phyloP scores from a whole-genome alignment of 2,888 invertebrate genomes.

The Perizoma affinitatum region DNA sequence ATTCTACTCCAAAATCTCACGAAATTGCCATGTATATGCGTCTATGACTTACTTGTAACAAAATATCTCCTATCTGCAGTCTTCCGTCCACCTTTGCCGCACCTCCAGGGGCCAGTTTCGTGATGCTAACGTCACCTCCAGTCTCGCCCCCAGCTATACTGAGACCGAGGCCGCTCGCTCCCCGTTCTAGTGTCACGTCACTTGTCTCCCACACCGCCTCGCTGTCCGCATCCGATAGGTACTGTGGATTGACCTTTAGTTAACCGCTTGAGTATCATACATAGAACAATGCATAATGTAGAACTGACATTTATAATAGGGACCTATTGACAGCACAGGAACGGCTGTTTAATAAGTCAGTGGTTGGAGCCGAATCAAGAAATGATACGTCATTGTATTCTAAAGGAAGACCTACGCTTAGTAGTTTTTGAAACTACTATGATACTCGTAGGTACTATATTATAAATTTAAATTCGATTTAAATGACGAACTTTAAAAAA shows the following conservation, averaged over 20 bases:
- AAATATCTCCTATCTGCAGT: constrained; percentile 96
- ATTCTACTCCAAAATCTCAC: no score
- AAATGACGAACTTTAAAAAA: no score
- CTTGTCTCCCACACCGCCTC: constrained; percentile 96
- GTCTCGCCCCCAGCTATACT: constrained; percentile 99
- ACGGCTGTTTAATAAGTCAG: background rate
- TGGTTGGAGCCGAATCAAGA: no score
- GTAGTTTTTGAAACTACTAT: no score
- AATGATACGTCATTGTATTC: no score
- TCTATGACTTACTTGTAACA: constrained; percentile 85
- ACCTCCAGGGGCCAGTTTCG: constrained; percentile 96
- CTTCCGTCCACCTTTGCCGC: constrained; percentile 95
- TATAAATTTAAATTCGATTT: no score
- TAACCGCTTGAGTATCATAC: background rate
- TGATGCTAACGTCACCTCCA: constrained; percentile 98
- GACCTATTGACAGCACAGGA: no score
- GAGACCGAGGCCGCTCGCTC: constrained; percentile 95
- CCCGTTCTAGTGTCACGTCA: constrained; percentile 95
- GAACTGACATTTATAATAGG: no score
- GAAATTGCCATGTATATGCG: no score
- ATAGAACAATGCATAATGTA: no score
- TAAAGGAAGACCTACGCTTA: no score
- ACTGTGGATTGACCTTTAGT: constrained; percentile 46
- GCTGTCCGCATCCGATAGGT: constrained; percentile 67
- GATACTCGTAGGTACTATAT: no score